phyloP scores from a whole-genome alignment of 2,888 invertebrate genomes.

The Gerosis bhagava region DNA sequence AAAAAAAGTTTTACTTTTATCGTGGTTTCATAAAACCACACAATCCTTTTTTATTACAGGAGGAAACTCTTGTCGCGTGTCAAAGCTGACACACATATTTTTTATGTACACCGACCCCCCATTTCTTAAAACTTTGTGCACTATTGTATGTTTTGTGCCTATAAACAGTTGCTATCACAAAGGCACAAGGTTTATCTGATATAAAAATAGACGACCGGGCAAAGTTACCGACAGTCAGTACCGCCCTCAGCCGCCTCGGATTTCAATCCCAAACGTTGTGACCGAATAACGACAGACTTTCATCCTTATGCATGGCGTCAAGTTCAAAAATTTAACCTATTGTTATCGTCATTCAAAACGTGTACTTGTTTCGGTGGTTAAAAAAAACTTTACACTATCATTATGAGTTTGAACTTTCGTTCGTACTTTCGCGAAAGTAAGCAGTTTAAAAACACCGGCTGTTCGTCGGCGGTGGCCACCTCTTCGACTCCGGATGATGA shows the following conservation, averaged over 20 bases:
- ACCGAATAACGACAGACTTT: conserved; percentile 34
- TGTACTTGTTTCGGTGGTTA: too few relatives aligned
- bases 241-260: conserved; percentile 42
- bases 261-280: conserved; percentile 47
- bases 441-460: conserved; percentile 37
- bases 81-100: too few relatives aligned
- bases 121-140: too few relatives aligned
- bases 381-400: too few relatives aligned
- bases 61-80: too few relatives aligned
- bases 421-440: conserved; percentile 15
- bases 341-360: neutral
- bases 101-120: too few relatives aligned
- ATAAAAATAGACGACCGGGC: conserved; percentile 24
- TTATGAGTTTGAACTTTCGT: conserved; percentile 17
- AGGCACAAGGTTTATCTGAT: too few relatives aligned
- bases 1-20: too few relatives aligned
- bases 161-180: too few relatives aligned
- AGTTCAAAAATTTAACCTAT: conserved; percentile 13
- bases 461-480: conserved; percentile 57
- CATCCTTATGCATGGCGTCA: conserved; percentile 27
- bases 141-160: too few relatives aligned
- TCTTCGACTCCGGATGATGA: conserved; percentile 60
- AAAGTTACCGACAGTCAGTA: conserved; percentile 30
- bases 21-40: too few relatives aligned
- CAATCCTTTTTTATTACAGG: too few relatives aligned